These are phyloP conservation scores for Drosophila sp. DNA, from an alignment of 1,140 invertebrate genomes.

Conservation along the genomic window DNA sequence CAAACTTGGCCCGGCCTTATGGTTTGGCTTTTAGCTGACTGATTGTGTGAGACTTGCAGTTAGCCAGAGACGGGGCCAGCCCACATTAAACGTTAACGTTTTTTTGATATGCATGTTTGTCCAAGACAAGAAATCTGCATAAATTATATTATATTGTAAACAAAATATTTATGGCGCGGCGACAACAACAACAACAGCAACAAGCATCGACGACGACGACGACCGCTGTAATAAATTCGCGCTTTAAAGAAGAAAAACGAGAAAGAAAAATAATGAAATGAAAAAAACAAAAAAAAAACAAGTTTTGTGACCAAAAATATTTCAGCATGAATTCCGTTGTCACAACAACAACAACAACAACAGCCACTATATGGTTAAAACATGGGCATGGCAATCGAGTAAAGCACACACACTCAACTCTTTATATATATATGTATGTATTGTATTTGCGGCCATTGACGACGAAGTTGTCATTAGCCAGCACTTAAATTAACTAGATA, in stretches of 20 bases:
- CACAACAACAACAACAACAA: conserved; percentile 42
- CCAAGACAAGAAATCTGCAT: conserved; percentile 66
- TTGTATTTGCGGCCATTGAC: conserved; percentile 36
- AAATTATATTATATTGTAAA: conserved; percentile 81
- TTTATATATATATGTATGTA: conserved; percentile 18
- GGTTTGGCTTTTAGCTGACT: conserved; percentile 43
- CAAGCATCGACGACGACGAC: conserved; percentile 20
- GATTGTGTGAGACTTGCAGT: conserved; percentile 19
- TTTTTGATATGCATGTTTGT: conserved; percentile 47
- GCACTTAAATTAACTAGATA: conserved; percentile 69
- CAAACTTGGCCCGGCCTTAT: conserved; percentile 2
- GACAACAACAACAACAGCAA: conserved; percentile 14
- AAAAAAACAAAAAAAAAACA: conserved; percentile 51
- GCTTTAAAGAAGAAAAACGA: conserved; percentile 55
- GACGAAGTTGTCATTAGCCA: conserved; percentile 66
- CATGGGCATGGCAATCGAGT: conserved; percentile 40
- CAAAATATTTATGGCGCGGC: conserved; percentile 76
- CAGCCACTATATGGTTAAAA: conserved; percentile 39
- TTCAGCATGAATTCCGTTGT: conserved; percentile 79
- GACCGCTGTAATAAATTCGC: conserved; percentile 77
- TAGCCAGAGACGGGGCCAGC: conserved; percentile 37
- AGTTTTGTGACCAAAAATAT: conserved; percentile 67
- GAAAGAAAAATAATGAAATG: conserved; percentile 21
- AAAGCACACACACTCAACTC: not conserved
- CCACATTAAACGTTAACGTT: conserved; percentile 67